Conservation (phyloP, 2,888 invertebrate genomes). For the Dolichopus griseipennis region DNA sequence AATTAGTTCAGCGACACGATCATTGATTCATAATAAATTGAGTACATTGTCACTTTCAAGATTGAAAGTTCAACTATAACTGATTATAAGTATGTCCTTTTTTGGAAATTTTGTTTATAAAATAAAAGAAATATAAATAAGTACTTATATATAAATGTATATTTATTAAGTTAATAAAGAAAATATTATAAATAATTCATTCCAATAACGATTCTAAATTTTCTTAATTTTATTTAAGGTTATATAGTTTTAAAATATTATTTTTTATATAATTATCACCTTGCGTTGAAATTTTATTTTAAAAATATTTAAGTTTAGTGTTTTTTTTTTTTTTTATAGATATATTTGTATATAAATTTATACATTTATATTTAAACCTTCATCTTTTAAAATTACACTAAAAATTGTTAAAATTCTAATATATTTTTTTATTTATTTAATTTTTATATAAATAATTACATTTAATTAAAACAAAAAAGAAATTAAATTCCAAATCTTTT, state of each 20-base stretch:
- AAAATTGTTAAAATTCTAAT: not conserved
- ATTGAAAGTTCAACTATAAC: too few species aligned
- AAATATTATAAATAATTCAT: too few species aligned
- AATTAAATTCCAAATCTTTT: not conserved
- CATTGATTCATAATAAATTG: too few species aligned
- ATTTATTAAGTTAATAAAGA: too few species aligned
- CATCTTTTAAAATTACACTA: not conserved
- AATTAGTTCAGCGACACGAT: too few species aligned
- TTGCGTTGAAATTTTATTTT: not conserved
- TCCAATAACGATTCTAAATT: too few species aligned
- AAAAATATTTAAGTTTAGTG: not conserved
- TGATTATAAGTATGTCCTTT: too few species aligned
- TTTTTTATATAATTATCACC: slow-evolving; percentile 6
- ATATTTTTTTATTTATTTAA: too few species aligned
- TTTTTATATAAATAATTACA: not conserved
- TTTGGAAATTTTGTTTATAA: too few species aligned
- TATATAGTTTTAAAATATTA: not conserved
- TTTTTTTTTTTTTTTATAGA: not conserved
- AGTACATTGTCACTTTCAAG: too few species aligned
- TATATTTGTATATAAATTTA: not conserved
- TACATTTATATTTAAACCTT: not conserved
- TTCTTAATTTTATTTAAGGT: not conserved
- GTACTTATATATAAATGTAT: too few species aligned
- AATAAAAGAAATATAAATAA: too few species aligned
- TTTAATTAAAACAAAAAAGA: not conserved